Evolutionary conservation across 2,888 invertebrate species (phyloP).

Genomic region (Trachelus stipa): DNA sequence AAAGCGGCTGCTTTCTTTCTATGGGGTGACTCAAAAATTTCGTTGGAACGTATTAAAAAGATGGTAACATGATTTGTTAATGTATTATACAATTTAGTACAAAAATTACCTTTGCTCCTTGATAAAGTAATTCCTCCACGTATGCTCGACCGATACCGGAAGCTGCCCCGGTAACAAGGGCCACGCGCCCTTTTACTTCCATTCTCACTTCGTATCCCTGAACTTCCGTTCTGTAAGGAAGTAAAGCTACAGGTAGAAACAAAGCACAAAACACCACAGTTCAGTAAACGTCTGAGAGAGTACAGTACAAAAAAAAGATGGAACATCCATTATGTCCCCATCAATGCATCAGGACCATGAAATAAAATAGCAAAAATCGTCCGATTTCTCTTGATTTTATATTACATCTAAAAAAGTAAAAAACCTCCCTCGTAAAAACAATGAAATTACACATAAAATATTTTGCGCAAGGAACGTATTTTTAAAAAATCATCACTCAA

Average conservation of each 20-base stretch:
- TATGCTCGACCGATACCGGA: slow-evolving; percentile 81
- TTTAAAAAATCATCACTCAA: neutral
- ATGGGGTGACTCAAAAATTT: slow-evolving; percentile 4
- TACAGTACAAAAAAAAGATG: neutral
- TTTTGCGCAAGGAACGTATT: neutral
- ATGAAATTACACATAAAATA: neutral
- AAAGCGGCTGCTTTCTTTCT: neutral
- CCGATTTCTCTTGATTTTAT: neutral
- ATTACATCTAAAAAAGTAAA: neutral
- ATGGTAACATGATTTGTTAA: neutral
- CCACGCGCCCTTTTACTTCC: slow-evolving; percentile 82
- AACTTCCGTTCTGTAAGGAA: neutral
- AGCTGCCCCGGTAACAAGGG: slow-evolving; percentile 79
- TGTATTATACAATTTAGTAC: neutral
- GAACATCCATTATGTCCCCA: neutral
- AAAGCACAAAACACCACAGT: neutral
- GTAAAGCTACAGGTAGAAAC: neutral
- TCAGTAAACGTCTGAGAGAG: neutral
- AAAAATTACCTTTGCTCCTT: slow-evolving; percentile 78
- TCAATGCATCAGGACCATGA: neutral
- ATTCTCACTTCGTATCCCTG: slow-evolving; percentile 59
- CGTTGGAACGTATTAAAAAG: neutral
- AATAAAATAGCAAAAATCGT: neutral
- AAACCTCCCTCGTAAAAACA: neutral
- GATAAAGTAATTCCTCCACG: slow-evolving; percentile 77